Base-by-base conservation (phyloP, 2,888 invertebrate genomes). In the Sicus ferrugineus region DNA sequence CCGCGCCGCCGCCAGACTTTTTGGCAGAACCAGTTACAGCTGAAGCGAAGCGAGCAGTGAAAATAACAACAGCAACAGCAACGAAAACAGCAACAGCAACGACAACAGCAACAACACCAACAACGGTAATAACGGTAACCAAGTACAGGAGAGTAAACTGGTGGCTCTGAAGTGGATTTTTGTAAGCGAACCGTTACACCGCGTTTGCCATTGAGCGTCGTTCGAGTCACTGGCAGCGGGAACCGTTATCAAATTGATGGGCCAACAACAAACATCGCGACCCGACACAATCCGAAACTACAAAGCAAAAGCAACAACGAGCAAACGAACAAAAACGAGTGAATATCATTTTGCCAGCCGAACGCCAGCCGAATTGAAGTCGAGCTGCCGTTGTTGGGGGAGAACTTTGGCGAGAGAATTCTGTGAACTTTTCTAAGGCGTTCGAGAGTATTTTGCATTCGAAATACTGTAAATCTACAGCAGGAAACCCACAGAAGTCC, bases 111-210 rank as follows among this genome's bases (percentile, higher is more conserved):
- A 28, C 5, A 63, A 19, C 63, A 48, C 16, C 63, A 58, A 56
- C 56, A 56, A 52, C 21, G 19, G 16, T 5, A 61, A 50, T 30
- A 48, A 61, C 38, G 16, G 16, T 21, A 56, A 54, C 16, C 31
- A 30, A 21, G 38, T 16, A 38, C 46, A 56, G n/a, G n/a, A n/a
- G n/a, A n/a, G n/a, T 65, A 67, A 58, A 67, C 38, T n/a, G n/a
- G 31, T 38, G 48, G 67, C 58, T 59, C 67, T 58, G 59, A 67
- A 48, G 67, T 59, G 48, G 48, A 46, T n/a, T 62, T 71, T 71
- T 50, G 68, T 62, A 52, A 48, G 54, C 38, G 54, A 54, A 69
- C 71, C 71, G 71, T 71, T 71, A 71, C 67, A 67, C 58, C 67
- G 67, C 63, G 69, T 66, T 71, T 48, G 46, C 67, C 58, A 52